Evolutionary conservation across 2,797 vertebrate species (phyloP), one percentile per base, ranked within the genome.

Genomic region (Loris lydekkerianus): DNA sequence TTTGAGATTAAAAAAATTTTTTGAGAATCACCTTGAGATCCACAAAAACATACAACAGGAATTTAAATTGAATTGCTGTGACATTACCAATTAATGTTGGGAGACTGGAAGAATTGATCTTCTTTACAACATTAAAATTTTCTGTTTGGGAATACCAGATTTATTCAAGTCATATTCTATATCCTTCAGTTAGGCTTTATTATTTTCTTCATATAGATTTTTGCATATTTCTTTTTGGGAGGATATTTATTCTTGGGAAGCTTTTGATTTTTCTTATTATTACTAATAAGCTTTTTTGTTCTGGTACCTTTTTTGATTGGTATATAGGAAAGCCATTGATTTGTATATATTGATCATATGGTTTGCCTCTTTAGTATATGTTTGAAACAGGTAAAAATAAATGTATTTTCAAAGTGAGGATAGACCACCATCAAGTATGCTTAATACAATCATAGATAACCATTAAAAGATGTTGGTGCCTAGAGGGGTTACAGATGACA

Each of bases 1-100:
- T 86, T 93, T 86, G 27, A n/a, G 70, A 82, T 67, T 67, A n/a
- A 17, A 58, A 23, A 69, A 34, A 70, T 69, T 46, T 95, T 73
- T 37, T 78, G 56, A 78, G 65, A 91, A 84, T 37, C 80, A 89
- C 56, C 20, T 70, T 65, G 37, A 56, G n/a, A 15, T 34, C 15
- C 56, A 65, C 88, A 60, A 89, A 49, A 72, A 78, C 84, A 70
- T 63, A 10, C 34, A 77, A 67, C 27, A 58, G 29, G 65, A 89
- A 85, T 89, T 95, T 65, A 58, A 21, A 46, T 18, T 34, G 37
- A 14, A 61, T n/a, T 58, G 43, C 60, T 29, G 46, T 65, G 46
- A 58, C 73, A 83, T 89, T 73, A 37, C 10, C 65, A 70, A 65
- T 40, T 49, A 27, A 46, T 85, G 18, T 43, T 80, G 75, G 80